These are phyloP conservation scores for Nerophis ophidion DNA, from an alignment of 2,113 vertebrate species.

Conservation along the genomic window DNA sequence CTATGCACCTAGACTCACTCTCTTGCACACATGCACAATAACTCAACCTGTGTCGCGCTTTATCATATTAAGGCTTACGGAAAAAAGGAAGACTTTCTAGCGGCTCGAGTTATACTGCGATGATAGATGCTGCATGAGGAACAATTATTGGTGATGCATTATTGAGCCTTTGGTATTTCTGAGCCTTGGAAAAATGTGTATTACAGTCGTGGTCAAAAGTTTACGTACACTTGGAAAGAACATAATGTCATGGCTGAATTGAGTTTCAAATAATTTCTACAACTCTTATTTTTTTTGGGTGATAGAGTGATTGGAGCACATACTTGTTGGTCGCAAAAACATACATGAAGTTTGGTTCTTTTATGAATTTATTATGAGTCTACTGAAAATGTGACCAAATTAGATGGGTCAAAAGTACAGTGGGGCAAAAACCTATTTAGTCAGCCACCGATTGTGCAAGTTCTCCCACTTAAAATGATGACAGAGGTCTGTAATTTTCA, in stretches of 20 bases:
- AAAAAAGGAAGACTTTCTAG: slow-evolving; percentile 42
- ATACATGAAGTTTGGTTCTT: too few relatives aligned
- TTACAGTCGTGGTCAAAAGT: neutral
- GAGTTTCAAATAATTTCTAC: too few relatives aligned
- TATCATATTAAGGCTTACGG: slow-evolving; percentile 49
- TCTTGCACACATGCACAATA: slow-evolving; percentile 12
- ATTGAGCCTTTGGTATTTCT: slow-evolving; percentile 42
- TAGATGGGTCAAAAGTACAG: neutral
- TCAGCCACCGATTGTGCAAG: too few relatives aligned
- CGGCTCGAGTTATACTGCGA: slow-evolving; percentile 40
- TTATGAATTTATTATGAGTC: too few relatives aligned
- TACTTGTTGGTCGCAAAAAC: too few relatives aligned
- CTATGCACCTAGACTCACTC: slow-evolving; percentile 6
- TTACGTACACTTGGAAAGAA: too few relatives aligned
- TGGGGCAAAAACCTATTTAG: too few relatives aligned
- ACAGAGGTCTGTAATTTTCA: too few relatives aligned
- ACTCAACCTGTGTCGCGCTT: slow-evolving; percentile 39
- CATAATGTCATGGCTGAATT: too few relatives aligned
- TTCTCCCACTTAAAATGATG: too few relatives aligned
- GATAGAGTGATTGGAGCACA: too few relatives aligned
- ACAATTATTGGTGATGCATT: slow-evolving; percentile 61
- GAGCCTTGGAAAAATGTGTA: slow-evolving; percentile 44
- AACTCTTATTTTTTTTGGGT: too few relatives aligned
- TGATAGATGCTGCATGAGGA: slow-evolving; percentile 59
- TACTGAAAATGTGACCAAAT: neutral